Evolutionary conservation across 2,113 vertebrate species (phyloP).

Genomic region (Triplophysa siluroides): DNA sequence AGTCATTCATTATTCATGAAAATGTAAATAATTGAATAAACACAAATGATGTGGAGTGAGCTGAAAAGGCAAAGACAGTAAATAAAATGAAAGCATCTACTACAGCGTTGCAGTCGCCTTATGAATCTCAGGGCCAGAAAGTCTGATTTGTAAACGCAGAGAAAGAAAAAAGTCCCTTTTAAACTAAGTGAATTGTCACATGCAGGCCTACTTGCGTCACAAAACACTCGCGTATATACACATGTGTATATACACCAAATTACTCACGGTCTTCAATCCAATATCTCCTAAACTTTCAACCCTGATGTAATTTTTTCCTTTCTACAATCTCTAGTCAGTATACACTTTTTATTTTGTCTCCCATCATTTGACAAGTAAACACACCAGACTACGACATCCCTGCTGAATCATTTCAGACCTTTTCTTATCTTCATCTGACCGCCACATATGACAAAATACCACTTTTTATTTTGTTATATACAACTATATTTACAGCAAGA

Average conservation of each 20-base stretch:
- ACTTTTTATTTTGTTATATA: conserved; percentile 43
- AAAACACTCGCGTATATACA: too few relatives aligned
- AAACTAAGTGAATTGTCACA: too few relatives aligned
- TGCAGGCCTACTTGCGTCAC: too few relatives aligned
- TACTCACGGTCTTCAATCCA: neutral
- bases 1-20: conserved; percentile 16
- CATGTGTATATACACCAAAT: too few relatives aligned
- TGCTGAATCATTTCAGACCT: conserved; percentile 22
- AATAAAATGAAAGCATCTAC: neutral
- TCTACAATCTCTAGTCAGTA: conserved; percentile 5
- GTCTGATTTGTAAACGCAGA: neutral
- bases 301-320: neutral
- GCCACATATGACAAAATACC: conserved; percentile 11
- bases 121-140: neutral
- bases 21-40: neutral
- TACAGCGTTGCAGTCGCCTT: neutral
- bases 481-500: conserved; percentile 3
- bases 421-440: conserved; percentile 34
- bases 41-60: conserved; percentile 3
- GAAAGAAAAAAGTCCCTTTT: neutral
- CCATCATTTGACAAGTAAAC: conserved; percentile 13
- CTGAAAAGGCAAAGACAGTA: conserved; percentile 7
- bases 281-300: conserved; percentile 13
- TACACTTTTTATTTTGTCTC: neutral
- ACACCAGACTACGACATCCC: neutral